Conservation (phyloP, 2,888 invertebrate species). For the Latrodectus hesperus region DNA sequence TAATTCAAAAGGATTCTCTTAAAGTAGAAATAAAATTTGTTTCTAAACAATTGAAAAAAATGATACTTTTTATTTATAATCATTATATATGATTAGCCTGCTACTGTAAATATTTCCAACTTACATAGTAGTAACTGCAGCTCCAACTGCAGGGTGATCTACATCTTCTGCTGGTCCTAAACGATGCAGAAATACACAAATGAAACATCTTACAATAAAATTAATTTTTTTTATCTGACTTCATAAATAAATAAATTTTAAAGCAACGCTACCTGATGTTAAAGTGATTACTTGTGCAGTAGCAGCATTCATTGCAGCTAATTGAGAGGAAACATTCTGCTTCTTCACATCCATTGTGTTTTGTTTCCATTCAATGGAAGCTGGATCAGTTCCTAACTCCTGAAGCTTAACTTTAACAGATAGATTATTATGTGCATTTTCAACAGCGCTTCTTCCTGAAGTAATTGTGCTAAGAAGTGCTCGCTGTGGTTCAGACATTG, state of each 20-base stretch:
- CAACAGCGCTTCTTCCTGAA: conserved; percentile 90
- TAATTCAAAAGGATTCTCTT: no score
- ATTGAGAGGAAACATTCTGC: conserved; percentile 96
- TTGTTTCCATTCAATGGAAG: conserved; percentile 94
- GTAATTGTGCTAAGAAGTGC: conserved; percentile 93
- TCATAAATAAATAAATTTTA: neutral
- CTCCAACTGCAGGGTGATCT: conserved; percentile 95
- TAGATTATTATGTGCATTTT: conserved; percentile 87
- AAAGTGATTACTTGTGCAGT: conserved; percentile 96
- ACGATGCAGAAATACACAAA: no score
- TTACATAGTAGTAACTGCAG: conserved; percentile 94
- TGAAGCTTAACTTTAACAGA: conserved; percentile 80
- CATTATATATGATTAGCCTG: no score
- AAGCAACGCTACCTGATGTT: conserved; percentile 80
- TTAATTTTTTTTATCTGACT: neutral
- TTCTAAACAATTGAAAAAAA: no score
- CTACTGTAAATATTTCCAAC: conserved; percentile 14
- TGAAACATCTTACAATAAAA: no score
- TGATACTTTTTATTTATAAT: no score
- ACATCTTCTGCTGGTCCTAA: conserved; percentile 87
- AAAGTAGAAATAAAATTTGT: no score
- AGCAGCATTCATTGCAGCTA: conserved; percentile 99
- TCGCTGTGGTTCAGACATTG: conserved; percentile 92
- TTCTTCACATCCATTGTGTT: conserved; percentile 94
- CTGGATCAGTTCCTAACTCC: conserved; percentile 86